Conservation (phyloP, 2,797 vertebrate genomes). For the Tarsius wallacei region DNA sequence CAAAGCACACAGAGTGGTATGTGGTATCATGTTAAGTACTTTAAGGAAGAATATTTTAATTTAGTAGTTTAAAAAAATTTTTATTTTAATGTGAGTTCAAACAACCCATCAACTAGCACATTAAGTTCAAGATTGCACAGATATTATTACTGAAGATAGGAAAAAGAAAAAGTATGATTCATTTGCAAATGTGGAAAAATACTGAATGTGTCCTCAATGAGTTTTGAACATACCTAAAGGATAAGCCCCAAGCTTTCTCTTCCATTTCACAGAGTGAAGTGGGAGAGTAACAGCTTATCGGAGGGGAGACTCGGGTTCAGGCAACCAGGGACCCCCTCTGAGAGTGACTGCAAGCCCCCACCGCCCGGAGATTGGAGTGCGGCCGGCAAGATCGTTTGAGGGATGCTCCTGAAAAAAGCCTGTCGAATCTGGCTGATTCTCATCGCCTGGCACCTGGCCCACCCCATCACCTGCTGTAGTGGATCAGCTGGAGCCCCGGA, state of each 20-base stretch:
- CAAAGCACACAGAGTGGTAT: not conserved
- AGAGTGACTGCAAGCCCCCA: too few relatives aligned
- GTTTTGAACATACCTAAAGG: conserved; percentile 44
- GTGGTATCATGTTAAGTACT: conserved; percentile 50
- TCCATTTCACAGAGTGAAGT: not conserved
- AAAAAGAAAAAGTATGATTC: conserved; percentile 7
- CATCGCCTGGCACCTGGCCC: too few relatives aligned
- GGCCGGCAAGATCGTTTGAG: too few relatives aligned
- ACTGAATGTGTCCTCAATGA: not conserved
- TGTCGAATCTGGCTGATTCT: too few relatives aligned
- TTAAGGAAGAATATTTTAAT: conserved; percentile 37
- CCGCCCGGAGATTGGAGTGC: too few relatives aligned
- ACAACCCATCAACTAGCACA: conserved; percentile 22
- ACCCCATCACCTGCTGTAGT: too few relatives aligned
- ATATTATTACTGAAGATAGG: conserved; percentile 2
- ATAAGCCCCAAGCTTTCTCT: not conserved
- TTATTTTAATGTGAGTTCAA: conserved; percentile 54
- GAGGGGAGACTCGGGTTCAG: too few relatives aligned
- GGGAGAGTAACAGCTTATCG: too few relatives aligned
- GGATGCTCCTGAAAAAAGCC: too few relatives aligned
- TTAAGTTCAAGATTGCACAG: conserved; percentile 25
- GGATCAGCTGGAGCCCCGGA: too few relatives aligned
- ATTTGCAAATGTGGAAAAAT: not conserved
- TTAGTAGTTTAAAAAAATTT: not conserved
- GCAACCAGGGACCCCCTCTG: too few relatives aligned